Percentiles rank a stretch among this genome's conserved stretches.
These are phyloP conservation scores for Octodon degus DNA, from an alignment of 2,113 vertebrate genomes.

Conservation along the genomic window DNA sequence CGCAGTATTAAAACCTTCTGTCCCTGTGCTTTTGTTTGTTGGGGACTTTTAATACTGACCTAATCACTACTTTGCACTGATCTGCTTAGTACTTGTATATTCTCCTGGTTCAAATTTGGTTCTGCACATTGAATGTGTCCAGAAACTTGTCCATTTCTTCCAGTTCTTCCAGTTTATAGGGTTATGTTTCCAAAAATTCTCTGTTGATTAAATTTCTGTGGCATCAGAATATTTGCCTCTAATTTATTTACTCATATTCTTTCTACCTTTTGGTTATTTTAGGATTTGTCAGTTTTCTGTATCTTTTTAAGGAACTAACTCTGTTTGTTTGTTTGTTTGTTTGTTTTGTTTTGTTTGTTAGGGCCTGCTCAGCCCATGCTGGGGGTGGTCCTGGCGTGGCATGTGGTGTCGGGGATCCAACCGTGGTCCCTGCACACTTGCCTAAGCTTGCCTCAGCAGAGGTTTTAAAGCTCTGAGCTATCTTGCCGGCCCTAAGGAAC, in stretches of 20 bases:
- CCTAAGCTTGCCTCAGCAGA: too few species aligned
- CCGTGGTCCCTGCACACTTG: too few species aligned
- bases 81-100: neutral
- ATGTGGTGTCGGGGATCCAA: too few species aligned
- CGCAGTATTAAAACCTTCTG: neutral
- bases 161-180: neutral
- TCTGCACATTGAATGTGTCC: neutral
- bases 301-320: neutral
- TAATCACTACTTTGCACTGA: neutral
- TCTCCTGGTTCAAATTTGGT: neutral
- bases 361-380: too few species aligned
- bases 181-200: neutral
- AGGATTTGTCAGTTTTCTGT: neutral
- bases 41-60: neutral
- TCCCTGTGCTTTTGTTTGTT: neutral
- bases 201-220: too few species aligned
- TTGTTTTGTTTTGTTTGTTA: too few species aligned
- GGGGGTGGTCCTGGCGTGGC: too few species aligned
- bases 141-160: neutral
- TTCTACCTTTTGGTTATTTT: neutral
- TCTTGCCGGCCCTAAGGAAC: neutral
- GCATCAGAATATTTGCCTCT: neutral
- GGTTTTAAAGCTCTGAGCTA: too few species aligned
- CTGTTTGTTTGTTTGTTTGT: too few species aligned
- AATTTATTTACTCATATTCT: neutral